A percentile compares a stretch with the other conserved stretches of the same genome.
Evolutionary conservation across 2,113 vertebrate genomes (phyloP).

Genomic region (Baryphthengus martii): DNA sequence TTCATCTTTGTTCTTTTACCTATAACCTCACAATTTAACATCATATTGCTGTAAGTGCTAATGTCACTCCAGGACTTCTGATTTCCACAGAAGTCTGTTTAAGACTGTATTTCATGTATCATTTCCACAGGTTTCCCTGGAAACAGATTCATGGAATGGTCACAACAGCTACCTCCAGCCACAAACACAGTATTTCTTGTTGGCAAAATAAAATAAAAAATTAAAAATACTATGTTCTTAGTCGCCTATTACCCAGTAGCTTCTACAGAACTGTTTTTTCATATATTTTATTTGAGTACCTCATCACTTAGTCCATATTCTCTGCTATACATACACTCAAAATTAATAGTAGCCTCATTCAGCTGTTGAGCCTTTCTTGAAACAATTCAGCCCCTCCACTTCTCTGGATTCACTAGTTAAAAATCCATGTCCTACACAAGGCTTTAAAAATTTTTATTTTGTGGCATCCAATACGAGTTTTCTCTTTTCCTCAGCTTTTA

Average conservation of each 20-base stretch:
- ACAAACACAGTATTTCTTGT: neutral
- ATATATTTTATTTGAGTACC: neutral
- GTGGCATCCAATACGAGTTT: neutral
- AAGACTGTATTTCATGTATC: neutral
- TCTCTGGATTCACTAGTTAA: neutral
- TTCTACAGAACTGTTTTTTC: neutral
- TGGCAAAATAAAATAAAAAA: neutral
- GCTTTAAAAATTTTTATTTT: neutral
- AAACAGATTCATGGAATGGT: neutral
- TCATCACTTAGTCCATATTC: neutral
- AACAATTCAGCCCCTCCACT: neutral
- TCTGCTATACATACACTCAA: neutral
- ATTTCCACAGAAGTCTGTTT: neutral
- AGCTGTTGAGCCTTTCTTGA: neutral
- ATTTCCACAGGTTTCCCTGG: neutral
- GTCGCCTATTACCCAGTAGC: neutral
- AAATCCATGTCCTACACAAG: neutral
- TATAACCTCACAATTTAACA: neutral
- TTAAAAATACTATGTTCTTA: rapidly evolving
- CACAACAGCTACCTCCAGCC: neutral
- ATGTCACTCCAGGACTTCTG: neutral
- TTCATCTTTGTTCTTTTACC: neutral
- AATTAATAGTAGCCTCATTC: neutral
- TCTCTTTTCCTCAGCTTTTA: neutral
- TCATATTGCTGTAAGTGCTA: neutral